Percentiles rank a stretch among this genome's conserved stretches.
These are phyloP conservation scores for Halesus radiatus DNA, from an alignment of 1,140 invertebrate genomes.

Conservation along the genomic window DNA sequence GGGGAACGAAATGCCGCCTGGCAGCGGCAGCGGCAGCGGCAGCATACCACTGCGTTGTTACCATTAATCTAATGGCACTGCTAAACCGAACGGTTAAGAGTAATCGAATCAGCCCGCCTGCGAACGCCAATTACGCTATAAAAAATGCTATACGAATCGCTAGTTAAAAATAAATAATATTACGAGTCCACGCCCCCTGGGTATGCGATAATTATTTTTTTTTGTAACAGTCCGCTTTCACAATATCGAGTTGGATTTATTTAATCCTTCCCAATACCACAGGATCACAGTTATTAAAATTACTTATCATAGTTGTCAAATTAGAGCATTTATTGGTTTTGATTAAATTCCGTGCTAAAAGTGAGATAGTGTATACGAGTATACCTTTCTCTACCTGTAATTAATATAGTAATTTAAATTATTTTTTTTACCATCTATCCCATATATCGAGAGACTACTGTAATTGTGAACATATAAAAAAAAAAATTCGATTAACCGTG, in stretches of 20 bases:
- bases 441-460: too few relatives aligned
- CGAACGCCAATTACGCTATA: background rate
- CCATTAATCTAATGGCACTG: background rate
- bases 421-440: too few relatives aligned
- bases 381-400: too few relatives aligned
- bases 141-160: background rate
- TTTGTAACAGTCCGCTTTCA: background rate
- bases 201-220: background rate
- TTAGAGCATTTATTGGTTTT: too few relatives aligned
- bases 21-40: too few relatives aligned
- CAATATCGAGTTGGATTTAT: background rate
- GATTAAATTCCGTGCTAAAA: too few relatives aligned
- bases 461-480: too few relatives aligned
- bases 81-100: background rate
- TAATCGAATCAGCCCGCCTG: background rate
- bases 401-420: too few relatives aligned
- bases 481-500: too few relatives aligned
- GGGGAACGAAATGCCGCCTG: background rate
- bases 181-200: background rate
- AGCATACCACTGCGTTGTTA: background rate
- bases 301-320: too few relatives aligned
- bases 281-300: background rate
- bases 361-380: too few relatives aligned
- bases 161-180: background rate
- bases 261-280: background rate